These are phyloP conservation scores for Lutjanus erythropterus DNA, from an alignment of 2,113 vertebrate genomes.

Conservation along the genomic window DNA sequence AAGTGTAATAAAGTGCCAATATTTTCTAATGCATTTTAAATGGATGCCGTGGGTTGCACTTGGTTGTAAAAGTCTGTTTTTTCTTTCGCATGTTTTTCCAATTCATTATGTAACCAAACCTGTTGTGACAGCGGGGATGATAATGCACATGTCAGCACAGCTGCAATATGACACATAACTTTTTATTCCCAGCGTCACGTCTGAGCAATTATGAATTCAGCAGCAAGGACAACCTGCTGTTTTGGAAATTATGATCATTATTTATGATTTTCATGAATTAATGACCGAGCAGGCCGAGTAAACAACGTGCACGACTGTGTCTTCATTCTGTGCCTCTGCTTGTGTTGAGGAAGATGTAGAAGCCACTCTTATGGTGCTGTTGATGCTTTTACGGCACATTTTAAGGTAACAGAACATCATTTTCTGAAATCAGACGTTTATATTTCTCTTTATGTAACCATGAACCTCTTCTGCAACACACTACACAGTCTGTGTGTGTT, in stretches of 20 bases:
- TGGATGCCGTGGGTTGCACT: not conserved
- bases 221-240: slow-evolving; percentile 20
- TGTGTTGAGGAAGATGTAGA: not conserved
- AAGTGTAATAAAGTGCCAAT: not conserved
- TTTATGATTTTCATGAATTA: slow-evolving; percentile 27
- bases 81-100: not conserved
- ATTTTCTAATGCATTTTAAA: not conserved
- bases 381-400: not conserved
- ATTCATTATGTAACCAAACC: slow-evolving; percentile 45
- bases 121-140: slow-evolving; percentile 22
- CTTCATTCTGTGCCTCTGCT: not conserved
- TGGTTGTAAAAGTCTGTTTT: not conserved
- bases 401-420: not conserved
- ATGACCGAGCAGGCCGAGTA: slow-evolving; percentile 9
- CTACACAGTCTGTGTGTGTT: not conserved
- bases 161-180: slow-evolving; percentile 40
- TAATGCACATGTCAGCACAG: slow-evolving; percentile 41
- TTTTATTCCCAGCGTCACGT: slow-evolving; percentile 10
- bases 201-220: slow-evolving; percentile 31
- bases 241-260: slow-evolving; percentile 33
- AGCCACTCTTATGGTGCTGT: not conserved
- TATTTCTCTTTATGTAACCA: slow-evolving; percentile 28
- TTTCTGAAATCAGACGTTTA: not conserved
- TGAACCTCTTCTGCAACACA: slow-evolving; percentile 11
- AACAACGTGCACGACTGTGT: slow-evolving; percentile 3